Base-by-base conservation (phyloP, 2,888 invertebrate genomes). In the Microchrysa polita region DNA sequence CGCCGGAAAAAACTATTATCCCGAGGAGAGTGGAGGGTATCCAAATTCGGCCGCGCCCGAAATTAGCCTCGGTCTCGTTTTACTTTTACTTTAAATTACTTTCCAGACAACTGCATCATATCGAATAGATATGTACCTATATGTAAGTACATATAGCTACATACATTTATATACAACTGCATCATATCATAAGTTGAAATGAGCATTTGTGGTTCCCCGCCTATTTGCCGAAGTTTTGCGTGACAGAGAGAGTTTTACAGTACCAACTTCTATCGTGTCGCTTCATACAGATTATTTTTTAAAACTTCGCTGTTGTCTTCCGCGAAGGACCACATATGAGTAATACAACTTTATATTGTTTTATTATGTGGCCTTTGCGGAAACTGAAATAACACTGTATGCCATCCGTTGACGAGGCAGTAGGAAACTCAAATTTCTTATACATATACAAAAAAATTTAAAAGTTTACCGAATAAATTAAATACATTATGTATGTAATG, bases 221-320 rank as follows among this genome's bases (percentile, higher is more conserved):
- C 67, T 52, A 53, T 23, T 67, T 67, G 27, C 16, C 52, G 67
- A 48, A 65, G 48, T 65, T 65, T 65, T 16, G 44, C 40, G 16
- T 20, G 40, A 69, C 57, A 69, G 18, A 23, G 57, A 69, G 57
- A 69, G 69, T 69, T 69, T 69, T 20, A n/a, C 23, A 9, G 20
- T 10, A 42, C 40, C 34, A 57, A 69, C 55, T 69, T 69, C 69
- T 20, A 16, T 34, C 23, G 22, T 40, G 1, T 4, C 14, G 69
- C 20, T 57, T 40, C 40, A 18, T 44, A 22, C n/a, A 1, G 14
- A 7, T 10, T 16, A n/a, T 40, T 16, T 34, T 34, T 7, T 5
- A 7, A 34, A 12, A n/a, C 34, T 40, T n/a, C 10, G 23, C 14
- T 23, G 14, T 60, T 60, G 14, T 60, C 14, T 60, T 65, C 22